Base-by-base conservation (phyloP, 1,140 invertebrate species). In the Orius insidiosus region DNA sequence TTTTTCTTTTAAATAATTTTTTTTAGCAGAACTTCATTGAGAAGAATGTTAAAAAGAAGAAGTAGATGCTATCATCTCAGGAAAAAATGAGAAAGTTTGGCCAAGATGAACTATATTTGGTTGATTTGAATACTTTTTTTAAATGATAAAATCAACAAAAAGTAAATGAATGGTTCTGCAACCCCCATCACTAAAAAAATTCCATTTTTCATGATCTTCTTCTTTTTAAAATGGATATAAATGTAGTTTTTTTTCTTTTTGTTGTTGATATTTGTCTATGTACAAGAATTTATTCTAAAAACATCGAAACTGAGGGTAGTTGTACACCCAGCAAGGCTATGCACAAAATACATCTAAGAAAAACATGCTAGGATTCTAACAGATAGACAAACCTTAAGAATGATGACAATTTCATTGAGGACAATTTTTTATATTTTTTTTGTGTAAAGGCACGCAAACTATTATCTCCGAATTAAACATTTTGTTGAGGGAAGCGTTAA, bases 241-340 rank as follows among this genome's bases (percentile, higher is more conserved):
- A 24, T 24, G 24, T 24, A 7, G 3, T 24, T 24, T 24, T 24
- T 24, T 24, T 7, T 18, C 4, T 16, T 19, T 16, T 7, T 24
- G 11, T 41, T 31, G 41, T 37, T 9, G 15, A 41, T 40, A 40
- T 37, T 9, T 9, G 15, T 32, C 33, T 16, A 47, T 30, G 14
- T 13, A 41, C n/a, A 38, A 16, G 39, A 31, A 19, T 16, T 24
- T 18, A 46, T 10, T 18, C 11, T 35, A 36, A 47, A 11, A 14
- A 31, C 46, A 40, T 47, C 31, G 13, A 36, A 15, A 34, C 14
- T 16, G 31, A n/a, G 18, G 32, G 30, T 31, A 35, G 13, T 11
- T 14, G 42, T 45, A 15, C 24, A 24, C 24, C 24, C 24, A 24
- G 24, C 24, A 24, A 24, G 24, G 7, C 24, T 24, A 24, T 24